These are phyloP conservation scores for Silurus aristotelis DNA, from an alignment of 2,797 vertebrate genomes.

Conservation along the genomic window DNA sequence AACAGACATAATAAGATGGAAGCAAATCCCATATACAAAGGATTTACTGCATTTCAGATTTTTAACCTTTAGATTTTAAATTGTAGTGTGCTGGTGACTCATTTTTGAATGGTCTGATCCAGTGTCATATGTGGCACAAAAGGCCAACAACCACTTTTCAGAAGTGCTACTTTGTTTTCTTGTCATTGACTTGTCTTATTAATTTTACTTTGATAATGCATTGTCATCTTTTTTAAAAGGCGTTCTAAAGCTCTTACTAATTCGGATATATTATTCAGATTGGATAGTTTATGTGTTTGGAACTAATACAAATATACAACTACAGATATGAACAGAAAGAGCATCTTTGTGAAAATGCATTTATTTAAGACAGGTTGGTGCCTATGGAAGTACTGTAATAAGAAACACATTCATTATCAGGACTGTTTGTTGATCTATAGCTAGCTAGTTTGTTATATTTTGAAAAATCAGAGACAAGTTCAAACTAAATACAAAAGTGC, in stretches of 20 bases:
- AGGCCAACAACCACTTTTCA: not conserved
- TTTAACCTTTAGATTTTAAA: not conserved
- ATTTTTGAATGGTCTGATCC: not conserved
- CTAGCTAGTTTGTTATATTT: not conserved
- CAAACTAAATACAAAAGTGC: not conserved
- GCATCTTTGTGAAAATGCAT: not conserved
- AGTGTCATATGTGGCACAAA: not conserved
- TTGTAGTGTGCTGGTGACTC: not conserved
- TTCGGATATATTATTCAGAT: not conserved
- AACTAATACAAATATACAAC: not conserved
- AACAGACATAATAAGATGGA: not conserved
- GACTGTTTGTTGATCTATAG: not conserved
- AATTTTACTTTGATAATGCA: not conserved
- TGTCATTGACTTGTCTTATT: not conserved
- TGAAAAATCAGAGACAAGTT: no score
- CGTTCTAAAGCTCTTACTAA: not conserved
- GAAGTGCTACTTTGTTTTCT: no score
- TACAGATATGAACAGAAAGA: not conserved
- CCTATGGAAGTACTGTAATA: not conserved
- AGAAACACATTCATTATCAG: not conserved
- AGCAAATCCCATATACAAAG: not conserved
- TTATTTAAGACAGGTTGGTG: not conserved
- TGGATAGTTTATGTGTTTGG: not conserved
- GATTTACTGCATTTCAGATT: not conserved
- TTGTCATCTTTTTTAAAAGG: no score